These are phyloP conservation scores for Erethizon dorsatum DNA, from an alignment of 2,797 vertebrate genomes.

Conservation along the genomic window DNA sequence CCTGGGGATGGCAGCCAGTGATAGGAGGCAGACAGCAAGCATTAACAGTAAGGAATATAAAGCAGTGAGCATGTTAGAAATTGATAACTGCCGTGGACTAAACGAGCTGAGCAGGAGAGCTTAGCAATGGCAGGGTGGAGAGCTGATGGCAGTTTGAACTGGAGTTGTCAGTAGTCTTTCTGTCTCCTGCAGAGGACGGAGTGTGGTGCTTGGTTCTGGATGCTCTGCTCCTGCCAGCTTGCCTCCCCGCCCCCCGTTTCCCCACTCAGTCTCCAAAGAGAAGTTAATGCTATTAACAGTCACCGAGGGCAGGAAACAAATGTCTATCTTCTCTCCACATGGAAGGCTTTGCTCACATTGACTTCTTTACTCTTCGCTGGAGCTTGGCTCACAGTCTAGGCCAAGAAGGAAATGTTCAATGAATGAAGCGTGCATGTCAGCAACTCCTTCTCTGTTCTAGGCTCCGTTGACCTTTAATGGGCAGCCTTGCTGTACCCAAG, in stretches of 20 bases:
- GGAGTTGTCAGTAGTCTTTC: neutral
- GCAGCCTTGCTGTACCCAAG: constrained; percentile 30
- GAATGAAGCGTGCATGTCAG: constrained; percentile 2
- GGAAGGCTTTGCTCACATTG: constrained; percentile 58
- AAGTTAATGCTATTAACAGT: constrained; percentile 72
- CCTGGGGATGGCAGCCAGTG: neutral
- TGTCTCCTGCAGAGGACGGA: constrained; percentile 5
- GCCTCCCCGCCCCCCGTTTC: constrained; percentile 17
- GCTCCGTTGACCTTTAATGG: constrained; percentile 65
- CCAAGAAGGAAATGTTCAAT: constrained; percentile 58
- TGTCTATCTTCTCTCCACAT: constrained; percentile 67
- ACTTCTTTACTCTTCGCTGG: constrained; percentile 49
- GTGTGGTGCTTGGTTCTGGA: neutral
- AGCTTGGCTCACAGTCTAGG: constrained; percentile 34
- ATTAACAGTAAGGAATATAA: neutral
- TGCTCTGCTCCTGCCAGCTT: neutral
- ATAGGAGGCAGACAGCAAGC: neutral
- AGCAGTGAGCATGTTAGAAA: neutral
- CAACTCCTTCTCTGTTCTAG: constrained; percentile 45
- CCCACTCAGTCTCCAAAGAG: constrained; percentile 57
- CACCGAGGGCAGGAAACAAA: constrained; percentile 65
- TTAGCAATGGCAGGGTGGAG: neutral
- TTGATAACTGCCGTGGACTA: neutral
- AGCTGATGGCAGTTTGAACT: neutral
- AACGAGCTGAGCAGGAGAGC: neutral